phyloP scores from a whole-genome alignment of 2,797 vertebrate species.

The Brachyrhaphis roseni region DNA sequence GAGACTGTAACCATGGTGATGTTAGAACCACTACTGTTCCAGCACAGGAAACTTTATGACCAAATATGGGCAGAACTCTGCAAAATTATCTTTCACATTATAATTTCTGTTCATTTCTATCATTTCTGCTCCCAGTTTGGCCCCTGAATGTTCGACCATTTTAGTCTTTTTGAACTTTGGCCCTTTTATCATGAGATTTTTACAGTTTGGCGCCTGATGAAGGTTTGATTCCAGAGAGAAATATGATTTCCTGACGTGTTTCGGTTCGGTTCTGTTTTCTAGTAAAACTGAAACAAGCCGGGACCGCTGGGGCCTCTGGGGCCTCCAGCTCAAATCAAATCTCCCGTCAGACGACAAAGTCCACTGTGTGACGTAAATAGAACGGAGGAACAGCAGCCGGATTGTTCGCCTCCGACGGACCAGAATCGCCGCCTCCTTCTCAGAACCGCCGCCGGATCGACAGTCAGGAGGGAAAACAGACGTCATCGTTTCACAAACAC shows the following conservation, averaged over 20 bases:
- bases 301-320: too few species aligned
- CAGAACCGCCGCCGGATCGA: neutral
- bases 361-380: neutral
- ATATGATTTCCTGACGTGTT: neutral
- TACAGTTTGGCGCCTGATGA: too few species aligned
- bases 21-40: neutral
- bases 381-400: neutral
- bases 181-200: neutral
- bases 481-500: neutral
- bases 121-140: too few species aligned
- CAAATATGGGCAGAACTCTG: neutral
- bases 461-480: neutral
- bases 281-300: neutral
- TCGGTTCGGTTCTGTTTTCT: neutral
- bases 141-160: too few species aligned
- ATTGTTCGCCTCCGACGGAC: neutral
- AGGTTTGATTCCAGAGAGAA: neutral
- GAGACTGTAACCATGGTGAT: neutral
- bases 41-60: neutral
- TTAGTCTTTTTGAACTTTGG: neutral
- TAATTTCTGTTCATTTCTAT: too few species aligned
- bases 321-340: neutral
- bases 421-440: neutral
- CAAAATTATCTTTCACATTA: too few species aligned
- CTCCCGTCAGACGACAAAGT: neutral